These are phyloP conservation scores for Stigmatopora argus DNA, from an alignment of 2,113 vertebrate species.

Conservation along the genomic window DNA sequence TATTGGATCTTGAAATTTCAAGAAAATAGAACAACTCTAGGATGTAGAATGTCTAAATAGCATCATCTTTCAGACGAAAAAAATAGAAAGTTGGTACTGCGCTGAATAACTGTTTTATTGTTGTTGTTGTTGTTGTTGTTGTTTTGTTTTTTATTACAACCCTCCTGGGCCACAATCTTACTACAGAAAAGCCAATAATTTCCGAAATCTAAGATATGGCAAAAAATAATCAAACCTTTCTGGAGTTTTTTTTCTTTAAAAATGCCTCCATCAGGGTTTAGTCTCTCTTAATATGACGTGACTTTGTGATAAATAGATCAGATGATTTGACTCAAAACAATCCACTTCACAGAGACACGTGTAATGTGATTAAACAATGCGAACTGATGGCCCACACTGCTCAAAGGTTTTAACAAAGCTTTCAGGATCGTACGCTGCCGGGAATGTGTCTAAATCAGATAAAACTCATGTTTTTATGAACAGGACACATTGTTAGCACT, in stretches of 20 bases:
- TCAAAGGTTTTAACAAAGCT: neutral
- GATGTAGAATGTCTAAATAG: too few species aligned
- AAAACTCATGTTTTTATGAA: neutral
- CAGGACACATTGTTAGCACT: neutral
- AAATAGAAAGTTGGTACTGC: too few species aligned
- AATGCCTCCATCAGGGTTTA: too few species aligned
- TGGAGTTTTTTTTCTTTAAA: too few species aligned
- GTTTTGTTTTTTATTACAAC: too few species aligned
- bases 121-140: too few species aligned
- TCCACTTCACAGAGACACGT: neutral
- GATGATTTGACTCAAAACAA: neutral
- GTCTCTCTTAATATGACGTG: neutral
- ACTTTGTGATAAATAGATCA: neutral
- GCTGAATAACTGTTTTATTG: too few species aligned
- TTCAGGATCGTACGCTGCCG: neutral
- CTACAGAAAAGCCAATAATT: too few species aligned
- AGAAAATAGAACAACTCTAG: neutral
- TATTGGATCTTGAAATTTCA: neutral
- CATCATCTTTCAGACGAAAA: too few species aligned
- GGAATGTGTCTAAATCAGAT: slow-evolving; percentile 1
- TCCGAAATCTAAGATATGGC: too few species aligned
- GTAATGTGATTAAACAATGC: slow-evolving; percentile 1
- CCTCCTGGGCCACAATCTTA: too few species aligned
- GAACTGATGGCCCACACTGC: slow-evolving; percentile 4
- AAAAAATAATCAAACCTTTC: too few species aligned